Conservation (phyloP, 2,797 vertebrate genomes). For the Tokudaia muenninki region DNA sequence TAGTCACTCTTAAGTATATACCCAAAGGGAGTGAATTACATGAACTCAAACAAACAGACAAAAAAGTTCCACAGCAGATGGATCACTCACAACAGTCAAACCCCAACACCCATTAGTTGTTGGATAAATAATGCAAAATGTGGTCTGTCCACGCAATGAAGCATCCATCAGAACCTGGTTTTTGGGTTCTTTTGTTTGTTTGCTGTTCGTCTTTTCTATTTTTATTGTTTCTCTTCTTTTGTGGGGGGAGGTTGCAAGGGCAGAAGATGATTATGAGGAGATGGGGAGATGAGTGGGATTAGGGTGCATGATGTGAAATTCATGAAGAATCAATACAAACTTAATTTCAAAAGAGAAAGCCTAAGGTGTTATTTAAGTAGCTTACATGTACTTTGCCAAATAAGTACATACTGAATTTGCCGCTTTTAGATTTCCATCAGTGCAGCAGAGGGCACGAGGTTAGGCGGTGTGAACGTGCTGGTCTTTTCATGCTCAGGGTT, state of each 20-base stretch:
- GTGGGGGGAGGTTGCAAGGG: background rate
- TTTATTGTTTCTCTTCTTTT: background rate
- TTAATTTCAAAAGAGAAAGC: background rate
- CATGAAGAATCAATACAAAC: background rate
- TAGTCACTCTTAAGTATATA: background rate
- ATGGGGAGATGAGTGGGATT: background rate
- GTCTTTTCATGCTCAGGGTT: background rate
- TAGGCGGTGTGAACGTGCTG: background rate
- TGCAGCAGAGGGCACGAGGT: background rate
- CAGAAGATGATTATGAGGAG: background rate
- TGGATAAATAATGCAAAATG: background rate
- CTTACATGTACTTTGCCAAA: slow-evolving; percentile 64
- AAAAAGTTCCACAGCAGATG: background rate
- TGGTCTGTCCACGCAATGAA: background rate
- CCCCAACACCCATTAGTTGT: background rate
- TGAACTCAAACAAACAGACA: background rate
- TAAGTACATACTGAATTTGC: slow-evolving; percentile 45
- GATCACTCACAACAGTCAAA: background rate
- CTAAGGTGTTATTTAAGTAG: slow-evolving; percentile 44
- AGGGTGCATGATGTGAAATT: background rate
- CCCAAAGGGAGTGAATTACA: background rate
- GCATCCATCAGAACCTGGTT: background rate
- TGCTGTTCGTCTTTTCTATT: background rate
- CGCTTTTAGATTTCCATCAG: slow-evolving; percentile 24
- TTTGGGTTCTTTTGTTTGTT: background rate